Evolutionary conservation across 2,888 invertebrate species (phyloP), one percentile per base, ranked within the genome.

Genomic region (Cantharis flavilabris): DNA sequence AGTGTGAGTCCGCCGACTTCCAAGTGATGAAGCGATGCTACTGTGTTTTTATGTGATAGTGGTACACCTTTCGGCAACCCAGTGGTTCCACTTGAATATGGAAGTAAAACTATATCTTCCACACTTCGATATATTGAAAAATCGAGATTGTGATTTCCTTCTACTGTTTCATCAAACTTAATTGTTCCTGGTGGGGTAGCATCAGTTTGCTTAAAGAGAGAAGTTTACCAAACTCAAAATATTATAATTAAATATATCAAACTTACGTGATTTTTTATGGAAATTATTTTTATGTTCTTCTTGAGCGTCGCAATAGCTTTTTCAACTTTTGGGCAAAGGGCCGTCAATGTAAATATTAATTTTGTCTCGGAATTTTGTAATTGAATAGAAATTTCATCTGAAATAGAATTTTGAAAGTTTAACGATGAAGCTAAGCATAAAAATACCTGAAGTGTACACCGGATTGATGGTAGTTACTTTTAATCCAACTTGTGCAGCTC

Each of bases 31-130:
- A 65, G 18, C 13, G 65, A 18, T 14, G 65, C 65, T 9, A 23
- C 14, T 20, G 13, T 4, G 20, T 65, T 65, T 69, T 79, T 83
- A 70, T 83, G 80, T 0, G 92, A 90, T 3, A 94, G 88, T 82
- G 92, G 90, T 0, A 94, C 94, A 2, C 93, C 94, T 88, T 94
- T 94, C 0, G 94, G 93, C 75, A 93, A 77, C 0, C 96, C 96
- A 0, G 96, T 96, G 0, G 96, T 96, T 3, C 94, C 94, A 85
- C 95, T 95, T 1, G 95, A 95, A 86, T 94, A 96, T 0, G 95
- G 95, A 83, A 96, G 88, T 20, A 94, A 87, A 0, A 91, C 91
- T 3, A 92, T 86, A 82, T 95, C 94, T 13, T 93, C 90, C 1
- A 89, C 85, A 63, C 85, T 89, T 70, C 90, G 85, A 23, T 90